phyloP scores from a whole-genome alignment of 2,113 vertebrate species.

The Phasianus colchicus region DNA sequence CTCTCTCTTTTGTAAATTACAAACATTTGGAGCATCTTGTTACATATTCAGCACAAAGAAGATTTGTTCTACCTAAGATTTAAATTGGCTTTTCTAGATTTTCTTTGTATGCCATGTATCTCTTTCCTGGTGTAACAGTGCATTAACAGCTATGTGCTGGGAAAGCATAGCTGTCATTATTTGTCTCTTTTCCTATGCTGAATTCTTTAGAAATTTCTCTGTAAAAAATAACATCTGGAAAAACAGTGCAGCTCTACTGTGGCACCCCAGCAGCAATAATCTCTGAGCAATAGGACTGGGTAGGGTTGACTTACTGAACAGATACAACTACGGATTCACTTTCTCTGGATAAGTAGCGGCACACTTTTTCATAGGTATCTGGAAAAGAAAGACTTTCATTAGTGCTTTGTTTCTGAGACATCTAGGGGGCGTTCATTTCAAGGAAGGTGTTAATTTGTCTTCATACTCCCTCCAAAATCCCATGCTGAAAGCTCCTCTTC shows the following conservation, averaged over 20 bases:
- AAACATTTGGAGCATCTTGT: background rate
- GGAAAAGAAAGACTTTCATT: slow-evolving; percentile 40
- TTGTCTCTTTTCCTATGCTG: background rate
- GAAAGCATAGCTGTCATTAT: background rate
- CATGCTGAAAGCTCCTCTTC: background rate
- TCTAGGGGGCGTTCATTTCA: background rate
- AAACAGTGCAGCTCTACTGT: background rate
- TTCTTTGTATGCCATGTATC: background rate
- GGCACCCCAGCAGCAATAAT: background rate
- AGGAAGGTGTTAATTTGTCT: background rate
- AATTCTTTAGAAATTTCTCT: background rate
- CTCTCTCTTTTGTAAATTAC: background rate
- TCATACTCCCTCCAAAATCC: background rate
- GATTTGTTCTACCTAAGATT: background rate
- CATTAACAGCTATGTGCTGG: background rate
- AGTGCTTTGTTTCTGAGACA: background rate
- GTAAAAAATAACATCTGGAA: background rate
- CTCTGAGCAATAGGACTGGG: background rate
- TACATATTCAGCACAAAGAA: background rate
- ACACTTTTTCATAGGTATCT: slow-evolving; percentile 84
- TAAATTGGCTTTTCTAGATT: background rate
- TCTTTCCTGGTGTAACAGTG: background rate
- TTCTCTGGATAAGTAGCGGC: slow-evolving; percentile 80
- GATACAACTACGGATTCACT: slow-evolving; percentile 84
- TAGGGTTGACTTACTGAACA: slow-evolving; percentile 80